Base-by-base conservation (phyloP, 2,113 vertebrate species). In the Panthera tigris region DNA sequence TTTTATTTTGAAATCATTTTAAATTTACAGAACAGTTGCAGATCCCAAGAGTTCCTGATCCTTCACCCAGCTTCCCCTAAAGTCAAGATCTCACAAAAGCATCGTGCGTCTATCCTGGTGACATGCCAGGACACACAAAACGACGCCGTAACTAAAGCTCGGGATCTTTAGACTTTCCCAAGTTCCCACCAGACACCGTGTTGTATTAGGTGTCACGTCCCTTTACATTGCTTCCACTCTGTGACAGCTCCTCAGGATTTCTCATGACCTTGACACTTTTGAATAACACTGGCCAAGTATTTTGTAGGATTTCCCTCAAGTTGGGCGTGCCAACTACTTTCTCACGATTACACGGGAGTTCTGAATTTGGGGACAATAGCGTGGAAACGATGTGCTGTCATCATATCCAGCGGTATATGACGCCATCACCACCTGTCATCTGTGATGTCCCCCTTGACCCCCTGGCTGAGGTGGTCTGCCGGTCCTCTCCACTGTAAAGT, bases 81-180 rank as follows among this genome's bases (percentile, higher is more conserved):
- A 21, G 36, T 27, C 19, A 9, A 29, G 39, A 41, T 57, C 27
- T 81, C 57, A 45, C 21, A 63, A 48, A 15, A 25, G 25, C n/a
- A 29, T 3, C 3, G 31, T 1, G 69, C 12, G 0, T 14, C 41
- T 23, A 4, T n/a, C 31, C 10, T 0, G 5, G 5, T 8, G 19
- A 7, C 18, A 12, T 7, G 7, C 1, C 25, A 10, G 16, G 29
- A 68, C 18, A 18, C 2, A 13, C 2, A 61, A 4, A 7, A 31
- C 27, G 16, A 33, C 4, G 1, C 39, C 15, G 5, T 61, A 36
- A 23, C 16, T 25, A 8, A 61, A 39, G 39, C 2, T 4, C 23
- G n/a, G 71, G 25, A 57, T 76, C 10, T 29, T 39, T 6, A n/a
- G 68, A 74, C 15, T 4, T 57, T 33, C 23, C 36, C 33, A 9